Conservation (phyloP, 2,888 invertebrate genomes). For the Oasisia sp. region DNA sequence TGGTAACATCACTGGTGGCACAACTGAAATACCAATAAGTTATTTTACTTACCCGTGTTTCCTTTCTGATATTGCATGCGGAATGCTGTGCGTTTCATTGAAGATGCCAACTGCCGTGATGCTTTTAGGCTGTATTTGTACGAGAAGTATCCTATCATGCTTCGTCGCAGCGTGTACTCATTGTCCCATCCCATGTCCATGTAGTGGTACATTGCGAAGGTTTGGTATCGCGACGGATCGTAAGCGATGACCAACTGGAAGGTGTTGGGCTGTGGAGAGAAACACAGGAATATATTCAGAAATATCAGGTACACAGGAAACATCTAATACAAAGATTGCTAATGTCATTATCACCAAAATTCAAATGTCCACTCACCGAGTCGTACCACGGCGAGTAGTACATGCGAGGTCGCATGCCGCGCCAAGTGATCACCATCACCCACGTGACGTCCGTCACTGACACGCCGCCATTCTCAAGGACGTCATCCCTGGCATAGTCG, state of each 20-base stretch:
- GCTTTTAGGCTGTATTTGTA: not conserved
- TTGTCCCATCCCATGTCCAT: constrained; percentile 14
- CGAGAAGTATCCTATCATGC: not conserved
- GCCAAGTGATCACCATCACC: constrained; percentile 20
- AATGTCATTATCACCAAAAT: not conserved
- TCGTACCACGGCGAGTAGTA: not conserved
- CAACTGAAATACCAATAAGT: not conserved
- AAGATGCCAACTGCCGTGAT: not conserved
- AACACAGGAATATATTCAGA: not conserved
- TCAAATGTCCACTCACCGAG: not conserved
- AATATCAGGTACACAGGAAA: too few relatives aligned
- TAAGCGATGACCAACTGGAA: constrained; percentile 18
- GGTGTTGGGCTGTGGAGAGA: not conserved
- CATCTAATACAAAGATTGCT: too few relatives aligned
- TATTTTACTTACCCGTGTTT: not conserved
- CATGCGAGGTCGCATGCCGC: not conserved
- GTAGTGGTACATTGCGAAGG: constrained; percentile 10
- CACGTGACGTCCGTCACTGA: not conserved
- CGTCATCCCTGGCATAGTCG: constrained; percentile 1
- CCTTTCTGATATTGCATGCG: not conserved
- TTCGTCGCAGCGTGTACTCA: not conserved
- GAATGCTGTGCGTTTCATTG: not conserved
- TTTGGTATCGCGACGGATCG: not conserved
- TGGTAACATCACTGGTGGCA: not conserved
- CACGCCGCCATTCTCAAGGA: not conserved